A percentile compares a stretch with the other conserved stretches of the same genome.
Conservation (phyloP, 2,888 invertebrate genomes). For the Ennomos fuscantarius region DNA sequence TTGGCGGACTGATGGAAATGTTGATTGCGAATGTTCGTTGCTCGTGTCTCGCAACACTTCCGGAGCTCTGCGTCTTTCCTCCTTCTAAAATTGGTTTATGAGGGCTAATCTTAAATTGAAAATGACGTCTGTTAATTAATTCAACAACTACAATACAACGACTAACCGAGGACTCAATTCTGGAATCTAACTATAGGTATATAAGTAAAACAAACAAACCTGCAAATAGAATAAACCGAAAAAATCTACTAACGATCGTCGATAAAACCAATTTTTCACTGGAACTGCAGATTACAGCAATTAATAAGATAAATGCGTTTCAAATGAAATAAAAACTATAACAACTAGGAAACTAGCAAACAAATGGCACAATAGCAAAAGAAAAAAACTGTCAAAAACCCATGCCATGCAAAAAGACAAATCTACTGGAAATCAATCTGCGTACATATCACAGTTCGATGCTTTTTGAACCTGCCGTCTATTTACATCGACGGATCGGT, state of each 20-base stretch:
- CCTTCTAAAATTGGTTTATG: slow-evolving; percentile 14
- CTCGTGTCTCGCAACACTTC: slow-evolving; percentile 12
- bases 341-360: slow-evolving; percentile 67
- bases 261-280: slow-evolving; percentile 45
- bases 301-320: slow-evolving; percentile 60
- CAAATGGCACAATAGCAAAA: slow-evolving; percentile 53
- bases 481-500: slow-evolving; percentile 47
- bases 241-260: slow-evolving; percentile 29
- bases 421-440: slow-evolving; percentile 51
- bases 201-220: slow-evolving; percentile 1
- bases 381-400: slow-evolving; percentile 60
- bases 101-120: not conserved
- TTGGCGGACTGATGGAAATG: slow-evolving; percentile 37
- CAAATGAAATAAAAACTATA: slow-evolving; percentile 58
- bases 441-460: slow-evolving; percentile 56
- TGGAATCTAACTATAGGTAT: no score
- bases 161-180: not conserved
- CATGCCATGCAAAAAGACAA: slow-evolving; percentile 77
- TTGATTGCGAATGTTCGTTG: slow-evolving; percentile 22
- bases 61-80: not conserved
- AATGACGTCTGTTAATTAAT: not conserved
- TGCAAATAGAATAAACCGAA: slow-evolving; percentile 29
- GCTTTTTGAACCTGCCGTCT: slow-evolving; percentile 51
- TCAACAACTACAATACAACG: not conserved
- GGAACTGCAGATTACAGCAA: slow-evolving; percentile 54